These are phyloP conservation scores for Paralichthys olivaceus DNA, from an alignment of 2,113 vertebrate genomes.

Conservation along the genomic window DNA sequence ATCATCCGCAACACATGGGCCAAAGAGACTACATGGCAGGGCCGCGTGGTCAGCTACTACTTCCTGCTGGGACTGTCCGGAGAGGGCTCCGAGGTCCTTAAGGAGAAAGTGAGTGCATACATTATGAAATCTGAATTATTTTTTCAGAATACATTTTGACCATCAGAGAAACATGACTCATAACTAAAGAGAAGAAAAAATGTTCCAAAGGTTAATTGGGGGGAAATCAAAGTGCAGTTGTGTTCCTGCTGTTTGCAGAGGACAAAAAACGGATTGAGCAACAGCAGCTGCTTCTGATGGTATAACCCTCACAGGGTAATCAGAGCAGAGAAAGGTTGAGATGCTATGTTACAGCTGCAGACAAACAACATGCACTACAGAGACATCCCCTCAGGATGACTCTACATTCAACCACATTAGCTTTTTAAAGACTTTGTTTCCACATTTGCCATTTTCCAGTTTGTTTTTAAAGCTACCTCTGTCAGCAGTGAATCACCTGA, in stretches of 20 bases:
- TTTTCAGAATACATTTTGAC: background rate
- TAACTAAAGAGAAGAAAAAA: background rate
- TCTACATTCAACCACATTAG: background rate
- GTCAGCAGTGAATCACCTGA: too few species aligned
- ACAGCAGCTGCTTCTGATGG: background rate
- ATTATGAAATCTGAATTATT: background rate
- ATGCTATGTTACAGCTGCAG: background rate
- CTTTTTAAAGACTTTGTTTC: too few species aligned
- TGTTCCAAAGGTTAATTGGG: background rate
- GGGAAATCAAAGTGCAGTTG: background rate
- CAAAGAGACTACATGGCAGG: conserved; percentile 1
- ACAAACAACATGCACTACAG: background rate
- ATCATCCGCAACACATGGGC: conserved; percentile 58
- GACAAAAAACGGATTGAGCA: background rate
- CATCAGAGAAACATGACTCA: background rate
- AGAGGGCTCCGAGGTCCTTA: background rate
- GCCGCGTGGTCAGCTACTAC: conserved; percentile 37
- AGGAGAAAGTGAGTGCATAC: conserved; percentile 37
- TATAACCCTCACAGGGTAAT: background rate
- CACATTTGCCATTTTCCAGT: too few species aligned
- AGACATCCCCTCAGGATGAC: background rate
- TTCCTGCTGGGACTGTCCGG: conserved; percentile 54
- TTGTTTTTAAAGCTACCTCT: too few species aligned
- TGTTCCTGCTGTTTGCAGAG: too few species aligned
- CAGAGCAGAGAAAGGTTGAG: background rate